Base-by-base conservation (phyloP, 2,113 vertebrate species). In the Psephotus haematonotus region DNA sequence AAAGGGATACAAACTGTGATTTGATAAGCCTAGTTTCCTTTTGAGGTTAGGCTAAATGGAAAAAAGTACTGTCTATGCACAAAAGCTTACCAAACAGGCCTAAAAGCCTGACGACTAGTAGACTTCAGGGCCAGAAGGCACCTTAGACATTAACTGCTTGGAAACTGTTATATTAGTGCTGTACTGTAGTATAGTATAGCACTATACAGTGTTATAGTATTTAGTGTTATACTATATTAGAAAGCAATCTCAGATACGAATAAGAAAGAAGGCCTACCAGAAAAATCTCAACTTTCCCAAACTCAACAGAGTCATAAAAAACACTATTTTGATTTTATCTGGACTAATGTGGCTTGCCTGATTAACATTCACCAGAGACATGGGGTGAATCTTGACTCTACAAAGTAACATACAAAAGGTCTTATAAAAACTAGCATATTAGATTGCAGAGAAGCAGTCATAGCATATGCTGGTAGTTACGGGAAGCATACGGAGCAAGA, bases 401-500 rank as follows among this genome's bases (percentile, higher is more conserved):
- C 19, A 52, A 59, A 85, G 81, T 28, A 84, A 60, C 35, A 10
- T 5, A 17, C 5, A 24, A 83, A 57, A 65, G 27, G 12, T 47
- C 37, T 83, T 7, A 8, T 5, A 43, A 76, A 75, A 91, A 69
- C 19, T 2, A 44, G 23, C 12, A 2, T 6, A 12, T 52, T 17
- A 53, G 27, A 74, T 10, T 28, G n/a, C 41, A 63, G 31, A 84
- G 68, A 59, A 75, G 49, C 27, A 81, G 28, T 33, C 64, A 50
- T 0, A 62, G 31, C 15, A 46, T 29, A 59, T 6, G 17, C 7
- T 0, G 1, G 17, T 16, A 43, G 29, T 39, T 71, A 59, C 0
- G 3, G 31, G 37, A 31, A 89, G 24, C 37, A 37, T 41, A 44
- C 9, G 24, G 29, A 77, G 31, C 3, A 13, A 31, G 29, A 75